Evolutionary conservation across 2,888 invertebrate species (phyloP), one percentile per base, ranked within the genome.

Genomic region (Cataglyphis altisquamis): DNA sequence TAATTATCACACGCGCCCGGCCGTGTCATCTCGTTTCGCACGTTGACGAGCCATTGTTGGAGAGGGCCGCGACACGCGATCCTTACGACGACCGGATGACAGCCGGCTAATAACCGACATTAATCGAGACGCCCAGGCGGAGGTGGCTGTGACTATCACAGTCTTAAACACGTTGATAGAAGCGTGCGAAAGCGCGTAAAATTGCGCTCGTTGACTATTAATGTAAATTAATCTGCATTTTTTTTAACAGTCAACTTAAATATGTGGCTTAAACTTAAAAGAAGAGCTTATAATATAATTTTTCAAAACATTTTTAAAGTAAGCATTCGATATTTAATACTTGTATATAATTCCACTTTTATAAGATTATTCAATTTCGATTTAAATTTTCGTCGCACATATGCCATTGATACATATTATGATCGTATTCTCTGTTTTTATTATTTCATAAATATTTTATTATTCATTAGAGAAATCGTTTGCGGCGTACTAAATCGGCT

Each of bases 1-100:
- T 93, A 94, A 94, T 94, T 93, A 93, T 92, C 91, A 89, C 90
- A 91, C 87, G 89, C 91, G 90, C 90, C 90, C 91, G 90, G 91
- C 91, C 89, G 92, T 92, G 91, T 92, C 92, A 91, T 94, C 92
- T 92, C 90, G 90, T 92, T 92, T 93, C 91, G 90, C 91, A 87
- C 91, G 91, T 91, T 91, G 91, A 91, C 90, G 91, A 90, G 90
- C 89, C 89, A 91, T 91, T 92, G 91, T 91, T 87, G 86, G 82
- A 86, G 84, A 82, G 84, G 74, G 83, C 86, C 87, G 77, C 87
- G 86, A 84, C 87, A 86, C 63, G 83, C 89, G 86, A 88, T 87
- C 87, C 91, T 91, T 90, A 87, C 87, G 88, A 89, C 89, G 87
- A 84, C 88, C 84, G 84, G 87, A 85, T 90, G 91, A 92, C 90